These are phyloP conservation scores for Hesperophylax magnus DNA, from an alignment of 1,140 invertebrate species.

Conservation along the genomic window DNA sequence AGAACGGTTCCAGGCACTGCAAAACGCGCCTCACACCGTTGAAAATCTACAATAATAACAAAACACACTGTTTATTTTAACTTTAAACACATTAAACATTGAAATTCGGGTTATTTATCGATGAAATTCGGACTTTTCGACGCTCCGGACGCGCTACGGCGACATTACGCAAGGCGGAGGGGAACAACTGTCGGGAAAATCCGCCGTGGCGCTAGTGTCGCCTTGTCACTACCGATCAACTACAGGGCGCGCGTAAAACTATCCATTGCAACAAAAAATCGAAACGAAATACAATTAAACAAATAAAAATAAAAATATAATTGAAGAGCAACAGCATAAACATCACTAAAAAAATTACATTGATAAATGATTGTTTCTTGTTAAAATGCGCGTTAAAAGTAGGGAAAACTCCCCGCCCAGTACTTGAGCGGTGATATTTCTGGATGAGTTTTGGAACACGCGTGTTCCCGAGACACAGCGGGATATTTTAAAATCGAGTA, in stretches of 20 bases:
- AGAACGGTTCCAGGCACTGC: constrained; percentile 16
- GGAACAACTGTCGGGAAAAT: constrained; percentile 28
- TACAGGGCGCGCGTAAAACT: constrained; percentile 1
- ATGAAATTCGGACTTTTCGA: constrained; percentile 27
- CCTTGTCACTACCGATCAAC: constrained; percentile 19
- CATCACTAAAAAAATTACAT: too few relatives aligned
- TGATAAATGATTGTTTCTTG: not conserved
- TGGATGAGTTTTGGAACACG: constrained; percentile 23
- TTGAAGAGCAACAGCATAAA: too few relatives aligned
- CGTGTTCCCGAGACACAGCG: constrained; percentile 16
- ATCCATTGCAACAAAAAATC: too few relatives aligned
- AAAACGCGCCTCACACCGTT: constrained; percentile 19
- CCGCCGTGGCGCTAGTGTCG: constrained; percentile 30
- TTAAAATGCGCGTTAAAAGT: not conserved
- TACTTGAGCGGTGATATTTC: constrained; percentile 29
- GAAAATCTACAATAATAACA: constrained; percentile 8
- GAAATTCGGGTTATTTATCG: constrained; percentile 21
- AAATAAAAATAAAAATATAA: too few relatives aligned
- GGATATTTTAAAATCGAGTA: constrained; percentile 30
- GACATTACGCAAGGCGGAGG: constrained; percentile 20
- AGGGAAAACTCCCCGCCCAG: constrained; percentile 17
- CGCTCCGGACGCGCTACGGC: constrained; percentile 1
- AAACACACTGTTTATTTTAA: constrained; percentile 31
- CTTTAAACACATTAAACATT: constrained; percentile 21
- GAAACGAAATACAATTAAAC: too few relatives aligned